Conservation (phyloP, 2,113 vertebrate species). For the Manacus vitellinus region DNA sequence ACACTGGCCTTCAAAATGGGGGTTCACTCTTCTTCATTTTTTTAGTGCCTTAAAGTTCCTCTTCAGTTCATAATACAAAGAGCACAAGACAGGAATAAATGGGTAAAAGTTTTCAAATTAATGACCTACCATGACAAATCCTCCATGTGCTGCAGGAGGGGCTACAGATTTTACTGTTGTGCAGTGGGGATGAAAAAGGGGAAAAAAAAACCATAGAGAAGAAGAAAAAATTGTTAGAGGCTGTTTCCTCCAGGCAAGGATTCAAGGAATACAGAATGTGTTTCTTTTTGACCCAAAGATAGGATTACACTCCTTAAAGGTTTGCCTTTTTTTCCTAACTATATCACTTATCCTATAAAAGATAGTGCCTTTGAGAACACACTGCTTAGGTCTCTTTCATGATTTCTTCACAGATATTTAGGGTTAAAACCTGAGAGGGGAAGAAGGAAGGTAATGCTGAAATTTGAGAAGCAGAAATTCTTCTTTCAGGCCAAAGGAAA, state of each 20-base stretch:
- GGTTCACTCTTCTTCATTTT: neutral
- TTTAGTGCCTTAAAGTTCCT: neutral
- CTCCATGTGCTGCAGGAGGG: neutral
- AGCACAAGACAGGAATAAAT: neutral
- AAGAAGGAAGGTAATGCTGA: neutral
- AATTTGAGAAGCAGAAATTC: neutral
- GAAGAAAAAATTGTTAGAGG: neutral
- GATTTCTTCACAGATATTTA: neutral
- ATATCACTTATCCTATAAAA: neutral
- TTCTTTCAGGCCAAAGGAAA: neutral
- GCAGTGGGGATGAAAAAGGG: neutral
- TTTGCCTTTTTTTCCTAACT: neutral
- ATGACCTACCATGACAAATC: neutral
- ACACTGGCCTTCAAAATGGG: neutral
- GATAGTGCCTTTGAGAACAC: neutral
- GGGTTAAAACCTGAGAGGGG: neutral
- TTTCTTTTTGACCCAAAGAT: neutral
- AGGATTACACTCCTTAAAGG: neutral
- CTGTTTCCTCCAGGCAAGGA: neutral
- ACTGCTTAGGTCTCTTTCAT: neutral
- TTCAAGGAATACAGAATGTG: neutral
- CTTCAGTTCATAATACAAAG: neutral
- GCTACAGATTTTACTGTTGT: neutral
- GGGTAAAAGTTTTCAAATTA: neutral
- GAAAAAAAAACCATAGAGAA: too few relatives aligned